Evolutionary conservation across 2,113 vertebrate species (phyloP).

Genomic region (Acrocephalus kingi): DNA sequence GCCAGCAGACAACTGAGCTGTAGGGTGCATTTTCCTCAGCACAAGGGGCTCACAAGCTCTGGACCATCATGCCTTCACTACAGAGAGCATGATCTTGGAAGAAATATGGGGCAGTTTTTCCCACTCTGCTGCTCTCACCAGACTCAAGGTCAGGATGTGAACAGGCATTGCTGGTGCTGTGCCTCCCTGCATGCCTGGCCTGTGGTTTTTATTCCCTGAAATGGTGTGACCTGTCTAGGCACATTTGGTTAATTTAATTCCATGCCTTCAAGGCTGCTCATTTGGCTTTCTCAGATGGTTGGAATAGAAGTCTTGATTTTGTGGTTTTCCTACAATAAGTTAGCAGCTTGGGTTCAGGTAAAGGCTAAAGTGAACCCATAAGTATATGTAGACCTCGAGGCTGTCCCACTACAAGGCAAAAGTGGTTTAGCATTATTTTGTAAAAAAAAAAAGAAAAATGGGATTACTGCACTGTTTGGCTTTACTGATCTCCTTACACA

Average conservation of each 20-base stretch:
- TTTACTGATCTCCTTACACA: not conserved
- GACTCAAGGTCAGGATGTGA: not conserved
- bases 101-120: accelerated
- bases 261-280: not conserved
- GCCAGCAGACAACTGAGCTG: not conserved
- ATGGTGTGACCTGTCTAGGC: not conserved
- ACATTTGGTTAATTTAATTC: not conserved
- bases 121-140: not conserved
- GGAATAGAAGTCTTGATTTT: not conserved
- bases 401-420: not conserved
- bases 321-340: not conserved
- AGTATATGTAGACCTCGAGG: not conserved
- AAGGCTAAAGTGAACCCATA: not conserved
- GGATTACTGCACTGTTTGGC: not conserved
- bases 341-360: not conserved
- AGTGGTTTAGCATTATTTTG: not conserved
- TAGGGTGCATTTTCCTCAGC: not conserved
- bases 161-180: not conserved
- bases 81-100: not conserved
- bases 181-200: not conserved
- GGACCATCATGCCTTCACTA: accelerated
- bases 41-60: not conserved
- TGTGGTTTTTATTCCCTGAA: not conserved
- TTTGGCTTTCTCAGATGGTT: not conserved
- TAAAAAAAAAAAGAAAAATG: not conserved